phyloP scores from a whole-genome alignment of 1,140 invertebrate species.

The Platorchestia sp. region DNA sequence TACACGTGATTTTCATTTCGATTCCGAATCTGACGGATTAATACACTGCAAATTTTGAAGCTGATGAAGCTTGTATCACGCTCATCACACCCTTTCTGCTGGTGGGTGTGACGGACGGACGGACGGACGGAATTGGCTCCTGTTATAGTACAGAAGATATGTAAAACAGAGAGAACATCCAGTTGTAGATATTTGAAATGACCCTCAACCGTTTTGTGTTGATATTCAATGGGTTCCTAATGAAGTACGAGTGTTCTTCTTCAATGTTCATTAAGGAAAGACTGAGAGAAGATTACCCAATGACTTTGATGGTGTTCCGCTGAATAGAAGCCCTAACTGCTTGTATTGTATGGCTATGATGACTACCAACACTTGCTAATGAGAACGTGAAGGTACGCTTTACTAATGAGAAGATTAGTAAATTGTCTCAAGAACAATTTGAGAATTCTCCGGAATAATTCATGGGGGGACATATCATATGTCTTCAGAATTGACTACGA shows the following conservation, averaged over 20 bases:
- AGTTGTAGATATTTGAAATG: not conserved
- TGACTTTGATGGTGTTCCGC: not conserved
- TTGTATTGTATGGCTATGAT: not conserved
- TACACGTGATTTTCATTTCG: too few species aligned
- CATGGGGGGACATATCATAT: not conserved
- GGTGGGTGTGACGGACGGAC: too few species aligned
- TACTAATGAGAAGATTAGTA: not conserved
- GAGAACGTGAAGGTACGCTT: not conserved
- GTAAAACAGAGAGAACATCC: not conserved
- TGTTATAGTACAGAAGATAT: not conserved
- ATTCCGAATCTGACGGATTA: too few species aligned
- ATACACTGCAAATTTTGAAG: too few species aligned
- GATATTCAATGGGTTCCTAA: not conserved
- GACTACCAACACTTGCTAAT: not conserved
- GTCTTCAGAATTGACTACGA: too few species aligned
- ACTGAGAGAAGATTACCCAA: not conserved
- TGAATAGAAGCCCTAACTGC: not conserved
- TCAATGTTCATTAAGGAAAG: not conserved
- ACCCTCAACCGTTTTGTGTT: not conserved
- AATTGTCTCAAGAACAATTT: not conserved
- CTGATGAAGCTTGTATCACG: too few species aligned
- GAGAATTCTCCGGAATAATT: not conserved
- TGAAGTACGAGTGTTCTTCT: not conserved
- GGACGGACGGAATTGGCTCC: too few species aligned
- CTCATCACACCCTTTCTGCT: too few species aligned